Base-by-base conservation (phyloP, 2,888 invertebrate genomes). In the Drosophila anomalata region DNA sequence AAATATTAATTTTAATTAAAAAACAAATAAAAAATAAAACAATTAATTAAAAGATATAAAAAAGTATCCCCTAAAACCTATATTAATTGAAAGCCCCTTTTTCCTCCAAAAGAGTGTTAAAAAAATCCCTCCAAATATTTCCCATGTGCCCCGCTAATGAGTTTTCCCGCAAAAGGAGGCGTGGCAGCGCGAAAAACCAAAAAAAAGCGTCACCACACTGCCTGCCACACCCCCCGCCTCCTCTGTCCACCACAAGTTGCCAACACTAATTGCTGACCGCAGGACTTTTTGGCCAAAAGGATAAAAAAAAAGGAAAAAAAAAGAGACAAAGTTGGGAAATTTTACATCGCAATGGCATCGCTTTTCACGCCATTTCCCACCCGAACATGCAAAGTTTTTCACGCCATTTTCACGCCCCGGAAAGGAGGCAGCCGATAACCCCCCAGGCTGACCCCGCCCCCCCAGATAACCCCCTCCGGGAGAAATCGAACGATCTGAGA, bases 181-280 rank as follows among this genome's bases (percentile, higher is more conserved):
- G 61, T 79, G 73, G 55, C 73, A 57, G 60, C 59, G 46, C 11
- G 24, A 14, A 50, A 22, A 36, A 22, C 22, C 31, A 14, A 42
- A 55, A 58, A 60, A 39, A 46, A 33, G 41, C 33, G 61, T 62
- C 12, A 36, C 36, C 36, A 36, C 36, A 36, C 36, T 29, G 29
- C n/a, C 36, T 4, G 0, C 12, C n/a, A 50, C 65, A 52, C 5
- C 57, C 29, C 29, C n/a, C 17, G 17, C 17, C 17, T 17, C 17
- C 6, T 20, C 12, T 65, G 77, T 72, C 79, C 75, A 72, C 65
- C 76, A 72, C 72, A 87, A 87, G 50, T 87, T 87, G 70, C 72
- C 50, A 22, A 70, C 73, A 81, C 85, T 81, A 81, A 81, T 87
- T 81, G 78, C 76, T 73, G 62, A 51, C 66, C 67, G 53, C 65